Evolutionary conservation across 92 coral and sea anemone genomes (phyloP).

Genomic region (Montipora capitata): DNA sequence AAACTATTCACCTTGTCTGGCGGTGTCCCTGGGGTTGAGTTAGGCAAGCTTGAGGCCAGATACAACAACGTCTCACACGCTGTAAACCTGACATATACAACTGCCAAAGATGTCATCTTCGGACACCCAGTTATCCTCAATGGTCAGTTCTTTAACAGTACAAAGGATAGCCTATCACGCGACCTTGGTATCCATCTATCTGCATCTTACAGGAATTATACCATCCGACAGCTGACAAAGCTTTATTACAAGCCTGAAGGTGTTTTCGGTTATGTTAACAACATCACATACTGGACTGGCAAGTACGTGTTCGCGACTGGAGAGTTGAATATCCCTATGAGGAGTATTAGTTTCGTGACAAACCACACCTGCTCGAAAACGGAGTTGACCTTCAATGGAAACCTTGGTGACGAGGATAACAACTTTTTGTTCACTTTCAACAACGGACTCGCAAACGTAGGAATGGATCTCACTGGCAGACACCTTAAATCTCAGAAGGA

Average conservation of each 20-base stretch:
- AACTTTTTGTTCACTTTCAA: slow-evolving; percentile 78
- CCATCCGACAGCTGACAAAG: slow-evolving; percentile 86
- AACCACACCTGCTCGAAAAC: slow-evolving; percentile 95
- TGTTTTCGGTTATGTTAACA: slow-evolving; percentile 86
- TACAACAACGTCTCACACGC: slow-evolving; percentile 94
- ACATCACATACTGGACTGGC: slow-evolving; percentile 96
- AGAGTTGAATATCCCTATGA: slow-evolving; percentile 80
- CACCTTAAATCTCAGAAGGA: slow-evolving; percentile 73
- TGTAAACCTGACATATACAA: slow-evolving; percentile 83
- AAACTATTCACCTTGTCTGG: slow-evolving; percentile 84
- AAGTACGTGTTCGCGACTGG: slow-evolving; percentile 91
- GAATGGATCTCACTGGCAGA: slow-evolving; percentile 83
- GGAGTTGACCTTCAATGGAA: slow-evolving; percentile 82
- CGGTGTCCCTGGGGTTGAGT: slow-evolving; percentile 90
- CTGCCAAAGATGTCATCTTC: slow-evolving; percentile 80
- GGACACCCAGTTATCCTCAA: slow-evolving; percentile 89
- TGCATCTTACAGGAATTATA: slow-evolving; percentile 91
- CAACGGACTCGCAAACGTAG: slow-evolving; percentile 79
- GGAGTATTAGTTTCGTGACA: slow-evolving; percentile 76
- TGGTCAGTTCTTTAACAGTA: slow-evolving; percentile 88
- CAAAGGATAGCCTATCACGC: slow-evolving; percentile 69
- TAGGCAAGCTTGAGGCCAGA: slow-evolving; percentile 92
- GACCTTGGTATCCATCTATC: slow-evolving; percentile 86
- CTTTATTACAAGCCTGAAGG: slow-evolving; percentile 82
- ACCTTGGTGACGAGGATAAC: slow-evolving; percentile 78